These are phyloP conservation scores for Drosophila leonis DNA, from an alignment of 2,888 invertebrate species.

Conservation along the genomic window DNA sequence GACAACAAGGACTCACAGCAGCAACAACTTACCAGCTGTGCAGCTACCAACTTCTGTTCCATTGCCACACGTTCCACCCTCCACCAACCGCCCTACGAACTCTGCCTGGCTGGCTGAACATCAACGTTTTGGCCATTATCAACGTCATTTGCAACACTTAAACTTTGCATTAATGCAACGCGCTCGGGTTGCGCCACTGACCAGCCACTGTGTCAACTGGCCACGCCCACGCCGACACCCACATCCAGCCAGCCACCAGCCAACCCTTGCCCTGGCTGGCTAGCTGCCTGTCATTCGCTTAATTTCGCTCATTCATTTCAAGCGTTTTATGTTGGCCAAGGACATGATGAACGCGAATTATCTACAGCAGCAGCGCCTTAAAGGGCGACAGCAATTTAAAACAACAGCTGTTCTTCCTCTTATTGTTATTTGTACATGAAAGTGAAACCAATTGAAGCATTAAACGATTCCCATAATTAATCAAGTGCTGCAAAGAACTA, in stretches of 20 bases:
- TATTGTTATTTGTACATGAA: too few species aligned
- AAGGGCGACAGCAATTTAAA: slow-evolving; percentile 11
- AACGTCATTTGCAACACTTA: slow-evolving; percentile 77
- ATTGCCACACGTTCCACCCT: neutral
- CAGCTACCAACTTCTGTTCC: neutral
- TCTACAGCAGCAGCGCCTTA: slow-evolving; percentile 23
- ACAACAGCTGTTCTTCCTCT: neutral
- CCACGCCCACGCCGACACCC: neutral
- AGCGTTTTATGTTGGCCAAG: slow-evolving; percentile 57
- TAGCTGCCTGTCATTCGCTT: slow-evolving; percentile 39
- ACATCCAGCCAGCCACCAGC: too few species aligned
- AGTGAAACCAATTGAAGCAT: neutral
- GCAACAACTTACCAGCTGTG: slow-evolving; percentile 18
- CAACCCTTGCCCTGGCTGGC: neutral
- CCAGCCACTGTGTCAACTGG: slow-evolving; percentile 54
- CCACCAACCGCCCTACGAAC: neutral
- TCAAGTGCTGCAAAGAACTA: neutral
- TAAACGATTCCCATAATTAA: neutral
- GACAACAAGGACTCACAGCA: slow-evolving; percentile 40
- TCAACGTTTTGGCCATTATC: slow-evolving; percentile 64
- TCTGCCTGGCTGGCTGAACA: neutral
- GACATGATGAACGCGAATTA: slow-evolving; percentile 56
- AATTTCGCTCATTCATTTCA: slow-evolving; percentile 60
- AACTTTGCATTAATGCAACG: slow-evolving; percentile 74
- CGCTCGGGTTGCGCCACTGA: slow-evolving; percentile 36